A percentile compares a stretch with the other conserved stretches of the same genome.
Evolutionary conservation across 2,113 vertebrate genomes (phyloP).

Genomic region (Urocitellus parryii): DNA sequence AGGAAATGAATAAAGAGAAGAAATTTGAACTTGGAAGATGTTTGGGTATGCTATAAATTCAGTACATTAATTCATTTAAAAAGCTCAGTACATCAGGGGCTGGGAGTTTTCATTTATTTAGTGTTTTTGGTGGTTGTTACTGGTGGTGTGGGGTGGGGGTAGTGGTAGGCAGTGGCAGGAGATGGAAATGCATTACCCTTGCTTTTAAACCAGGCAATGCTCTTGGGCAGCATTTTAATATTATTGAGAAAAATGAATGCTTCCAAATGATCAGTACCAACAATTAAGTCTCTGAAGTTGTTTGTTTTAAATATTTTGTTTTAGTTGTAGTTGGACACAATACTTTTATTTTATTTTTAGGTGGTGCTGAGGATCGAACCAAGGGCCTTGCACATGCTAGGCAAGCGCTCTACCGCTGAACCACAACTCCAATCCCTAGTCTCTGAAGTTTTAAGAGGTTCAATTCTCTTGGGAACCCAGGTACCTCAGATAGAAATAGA

Average conservation of each 20-base stretch:
- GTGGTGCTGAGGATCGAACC: no score
- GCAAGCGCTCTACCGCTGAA: no score
- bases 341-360: no score
- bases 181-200: neutral
- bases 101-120: neutral
- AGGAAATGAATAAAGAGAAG: conserved; percentile 47
- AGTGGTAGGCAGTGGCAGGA: neutral
- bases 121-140: neutral
- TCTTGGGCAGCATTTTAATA: neutral
- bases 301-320: no score
- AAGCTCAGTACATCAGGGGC: neutral
- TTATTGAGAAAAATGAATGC: conserved; percentile 17
- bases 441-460: neutral
- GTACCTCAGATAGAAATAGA: neutral
- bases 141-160: no score
- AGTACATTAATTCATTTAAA: neutral
- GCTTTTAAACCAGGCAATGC: neutral
- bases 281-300: neutral
- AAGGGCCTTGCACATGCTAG: no score
- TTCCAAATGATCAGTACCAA: neutral
- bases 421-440: neutral
- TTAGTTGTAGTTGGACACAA: no score
- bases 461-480: neutral
- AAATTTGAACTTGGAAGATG: conserved; percentile 46
- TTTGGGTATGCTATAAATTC: conserved; percentile 19